Evolutionary conservation across 2,888 invertebrate genomes (phyloP), one percentile per base, ranked within the genome.

Genomic region (Dolichopus griseipennis): DNA sequence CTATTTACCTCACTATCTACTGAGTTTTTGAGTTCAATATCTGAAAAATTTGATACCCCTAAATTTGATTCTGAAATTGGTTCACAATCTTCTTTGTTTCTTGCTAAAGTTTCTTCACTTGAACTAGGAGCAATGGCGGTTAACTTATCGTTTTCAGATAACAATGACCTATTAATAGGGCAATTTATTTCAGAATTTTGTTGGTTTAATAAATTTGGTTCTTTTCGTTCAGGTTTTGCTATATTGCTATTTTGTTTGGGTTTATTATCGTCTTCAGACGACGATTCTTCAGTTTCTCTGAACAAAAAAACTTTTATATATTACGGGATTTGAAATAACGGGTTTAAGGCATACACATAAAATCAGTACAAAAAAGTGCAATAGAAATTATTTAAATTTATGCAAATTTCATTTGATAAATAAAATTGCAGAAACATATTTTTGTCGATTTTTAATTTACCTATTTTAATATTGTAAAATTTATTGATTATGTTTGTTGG

Each of bases 271-370:
- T 6, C 18, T 12, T 2, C 9, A 9, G 52, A 52, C 52, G 52
- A 52, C 52, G 52, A 52, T 52, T 52, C 52, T 52, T 52, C 52
- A 52, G 52, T 52, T 6, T 18, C 63, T 67, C 12, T 62, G n/a
- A 62, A 5, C 15, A 22, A 20, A 62, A 62, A 62, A 22, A 62
- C 27, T 21, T 10, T 62, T 21, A 22, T 6, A 22, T 22, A 62
- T 62, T 22, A 20, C 18, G 12, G 8, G 65, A 65, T 37, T 37
- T 61, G 22, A 22, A 37, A 37, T 10, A 37, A 12, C 4, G 12
- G 37, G 9, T 52, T 52, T 12, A 52, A n/a, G n/a, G 52, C 52
- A 52, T 52, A 18, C 2, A 52, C 52, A 52, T 37, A 7, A 37
- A 37, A 15, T 52, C 52, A 52, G 41, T 18, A 18, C 52, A 52